A percentile compares a stretch with the other conserved stretches of the same genome.
Conservation (phyloP, 2,888 invertebrate species). For the Imbricaverruca yamaguchii region DNA sequence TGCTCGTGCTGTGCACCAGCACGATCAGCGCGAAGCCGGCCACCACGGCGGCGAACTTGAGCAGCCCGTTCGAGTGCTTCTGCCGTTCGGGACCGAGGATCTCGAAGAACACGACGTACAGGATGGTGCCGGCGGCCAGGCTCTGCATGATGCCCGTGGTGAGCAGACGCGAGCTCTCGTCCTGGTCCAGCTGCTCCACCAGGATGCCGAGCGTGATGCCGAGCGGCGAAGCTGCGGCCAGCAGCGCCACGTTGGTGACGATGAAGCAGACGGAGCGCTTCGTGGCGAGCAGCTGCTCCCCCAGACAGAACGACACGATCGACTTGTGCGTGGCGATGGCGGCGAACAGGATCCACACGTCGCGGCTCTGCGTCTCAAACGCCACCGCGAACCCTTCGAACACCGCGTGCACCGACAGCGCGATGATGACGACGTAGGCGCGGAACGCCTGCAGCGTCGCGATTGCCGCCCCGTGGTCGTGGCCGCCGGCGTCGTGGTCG, state of each 20-base stretch:
- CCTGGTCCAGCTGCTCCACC: conserved; percentile 40
- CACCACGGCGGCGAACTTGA: conserved; percentile 29
- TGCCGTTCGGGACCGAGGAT: conserved; percentile 32
- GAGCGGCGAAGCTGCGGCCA: conserved; percentile 59
- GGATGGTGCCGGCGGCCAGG: conserved; percentile 80
- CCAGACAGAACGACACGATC: conserved; percentile 80
- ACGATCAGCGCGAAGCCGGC: conserved; percentile 31
- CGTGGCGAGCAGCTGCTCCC: conserved; percentile 68
- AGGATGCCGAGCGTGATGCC: conserved; percentile 58
- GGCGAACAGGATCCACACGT: conserved; percentile 71
- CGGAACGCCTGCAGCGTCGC: conserved; percentile 45
- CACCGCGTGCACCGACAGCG: conserved; percentile 74
- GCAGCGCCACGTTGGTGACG: conserved; percentile 52
- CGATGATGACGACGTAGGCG: conserved; percentile 66
- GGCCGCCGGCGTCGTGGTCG: neutral
- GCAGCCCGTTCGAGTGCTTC: conserved; percentile 27
- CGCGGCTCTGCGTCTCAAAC: conserved; percentile 59
- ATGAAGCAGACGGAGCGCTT: conserved; percentile 43
- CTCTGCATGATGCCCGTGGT: conserved; percentile 53
- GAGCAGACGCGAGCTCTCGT: conserved; percentile 25
- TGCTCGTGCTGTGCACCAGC: conserved; percentile 33
- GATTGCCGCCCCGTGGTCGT: conserved; percentile 25
- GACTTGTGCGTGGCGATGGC: conserved; percentile 78
- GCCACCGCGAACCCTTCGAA: conserved; percentile 81
- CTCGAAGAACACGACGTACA: conserved; percentile 96